Evolutionary conservation across 1,140 invertebrate species (phyloP).

Genomic region (Anastatus disparis): DNA sequence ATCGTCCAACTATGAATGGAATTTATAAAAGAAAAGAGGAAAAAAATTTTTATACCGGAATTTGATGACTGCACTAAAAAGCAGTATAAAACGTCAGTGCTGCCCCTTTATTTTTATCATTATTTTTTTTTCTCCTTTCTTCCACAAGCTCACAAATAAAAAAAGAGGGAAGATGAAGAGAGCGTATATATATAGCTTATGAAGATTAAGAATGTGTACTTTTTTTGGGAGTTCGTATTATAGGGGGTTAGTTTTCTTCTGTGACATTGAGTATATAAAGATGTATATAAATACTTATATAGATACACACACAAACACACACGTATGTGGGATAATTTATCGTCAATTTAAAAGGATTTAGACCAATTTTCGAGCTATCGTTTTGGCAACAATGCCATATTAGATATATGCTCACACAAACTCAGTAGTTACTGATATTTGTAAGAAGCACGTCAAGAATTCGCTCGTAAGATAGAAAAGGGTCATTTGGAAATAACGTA

Average conservation of each 20-base stretch:
- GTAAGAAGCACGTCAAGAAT: not conserved
- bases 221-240: no score
- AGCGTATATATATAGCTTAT: not conserved
- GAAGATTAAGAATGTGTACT: not conserved
- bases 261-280: not conserved
- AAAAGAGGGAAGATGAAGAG: not conserved
- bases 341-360: constrained; percentile 20
- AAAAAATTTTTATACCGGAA: no score
- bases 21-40: no score
- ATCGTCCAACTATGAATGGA: no score
- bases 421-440: not conserved
- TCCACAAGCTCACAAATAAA: not conserved
- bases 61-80: no score
- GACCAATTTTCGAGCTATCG: constrained; percentile 5
- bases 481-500: not conserved
- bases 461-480: no score
- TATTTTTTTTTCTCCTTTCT: not conserved
- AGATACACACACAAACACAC: no score
- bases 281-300: not conserved
- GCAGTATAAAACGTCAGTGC: no score
- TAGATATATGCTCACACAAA: not conserved
- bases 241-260: no score
- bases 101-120: no score
- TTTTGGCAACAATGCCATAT: not conserved
- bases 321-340: not conserved